These are phyloP conservation scores for Brachycybe producta DNA, from an alignment of 2,888 invertebrate species.

Conservation along the genomic window DNA sequence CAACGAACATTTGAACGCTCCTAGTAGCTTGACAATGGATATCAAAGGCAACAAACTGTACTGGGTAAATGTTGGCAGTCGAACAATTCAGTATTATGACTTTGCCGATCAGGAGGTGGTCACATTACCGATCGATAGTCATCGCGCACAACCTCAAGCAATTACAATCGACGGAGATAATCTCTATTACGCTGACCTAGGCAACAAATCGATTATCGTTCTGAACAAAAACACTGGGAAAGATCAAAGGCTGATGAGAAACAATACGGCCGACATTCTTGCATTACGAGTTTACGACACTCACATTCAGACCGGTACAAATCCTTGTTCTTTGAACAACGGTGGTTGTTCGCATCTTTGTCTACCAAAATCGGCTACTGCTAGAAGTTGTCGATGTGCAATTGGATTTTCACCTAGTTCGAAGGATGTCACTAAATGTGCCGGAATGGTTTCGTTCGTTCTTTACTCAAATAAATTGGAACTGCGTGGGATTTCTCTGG, in stretches of 20 bases:
- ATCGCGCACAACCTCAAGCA: constrained; percentile 43
- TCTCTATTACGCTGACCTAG: constrained; percentile 55
- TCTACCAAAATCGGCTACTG: constrained; percentile 45
- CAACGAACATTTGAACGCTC: constrained; percentile 27
- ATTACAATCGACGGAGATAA: constrained; percentile 50
- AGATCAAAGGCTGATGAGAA: constrained; percentile 41
- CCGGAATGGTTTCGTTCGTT: constrained; percentile 53
- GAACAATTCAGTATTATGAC: constrained; percentile 49
- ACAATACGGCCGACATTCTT: constrained; percentile 40
- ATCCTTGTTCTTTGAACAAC: constrained; percentile 44
- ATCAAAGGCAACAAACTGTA: constrained; percentile 48
- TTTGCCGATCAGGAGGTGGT: constrained; percentile 33
- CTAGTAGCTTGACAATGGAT: constrained; percentile 45
- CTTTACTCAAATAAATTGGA: constrained; percentile 66
- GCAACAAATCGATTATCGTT: constrained; percentile 46
- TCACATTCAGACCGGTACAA: constrained; percentile 43
- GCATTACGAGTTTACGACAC: constrained; percentile 49
- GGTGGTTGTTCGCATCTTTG: constrained; percentile 59
- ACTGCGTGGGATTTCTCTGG: constrained; percentile 50
- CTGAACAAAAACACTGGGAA: constrained; percentile 46
- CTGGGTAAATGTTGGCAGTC: constrained; percentile 50
- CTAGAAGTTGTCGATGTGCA: constrained; percentile 58
- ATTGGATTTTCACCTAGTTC: constrained; percentile 49
- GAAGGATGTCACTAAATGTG: constrained; percentile 41
- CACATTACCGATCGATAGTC: constrained; percentile 24